A percentile compares a stretch with the other conserved stretches of the same genome.
Evolutionary conservation across 2,888 invertebrate genomes (phyloP).

Genomic region (Cerceris rybyensis): DNA sequence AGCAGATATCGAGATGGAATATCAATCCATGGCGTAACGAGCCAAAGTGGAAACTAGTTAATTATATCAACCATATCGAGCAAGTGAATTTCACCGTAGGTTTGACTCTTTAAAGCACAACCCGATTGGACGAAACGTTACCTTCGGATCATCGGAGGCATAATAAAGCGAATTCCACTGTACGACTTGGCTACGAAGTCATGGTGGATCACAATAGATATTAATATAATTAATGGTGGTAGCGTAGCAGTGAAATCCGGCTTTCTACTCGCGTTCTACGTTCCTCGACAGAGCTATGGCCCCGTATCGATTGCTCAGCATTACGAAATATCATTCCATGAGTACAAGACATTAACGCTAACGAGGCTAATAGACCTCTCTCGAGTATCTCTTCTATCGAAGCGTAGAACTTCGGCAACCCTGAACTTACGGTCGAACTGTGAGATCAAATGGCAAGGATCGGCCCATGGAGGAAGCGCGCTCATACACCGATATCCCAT

Average conservation of each 20-base stretch:
- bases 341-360: constrained; percentile 52
- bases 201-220: too few species aligned
- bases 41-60: too few species aligned
- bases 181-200: too few species aligned
- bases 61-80: too few species aligned
- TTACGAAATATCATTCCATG: constrained; percentile 42
- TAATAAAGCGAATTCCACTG: too few species aligned
- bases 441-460: constrained; percentile 41
- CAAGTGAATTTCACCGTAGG: too few species aligned
- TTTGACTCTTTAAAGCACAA: too few species aligned
- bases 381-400: constrained; percentile 33
- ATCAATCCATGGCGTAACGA: too few species aligned
- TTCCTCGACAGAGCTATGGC: constrained; percentile 20
- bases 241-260: constrained; percentile 31
- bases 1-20: too few species aligned
- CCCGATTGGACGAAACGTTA: too few species aligned
- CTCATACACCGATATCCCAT: constrained; percentile 1
- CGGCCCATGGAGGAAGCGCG: constrained; percentile 8
- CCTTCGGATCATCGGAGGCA: too few species aligned
- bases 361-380: constrained; percentile 45
- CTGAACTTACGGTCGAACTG: constrained; percentile 37
- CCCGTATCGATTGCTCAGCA: constrained; percentile 22
- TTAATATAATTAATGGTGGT: too few species aligned
- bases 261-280: constrained; percentile 43
- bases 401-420: constrained; percentile 43